Evolutionary conservation across 2,113 vertebrate genomes (phyloP).

Genomic region (Acrocephalus kingi): DNA sequence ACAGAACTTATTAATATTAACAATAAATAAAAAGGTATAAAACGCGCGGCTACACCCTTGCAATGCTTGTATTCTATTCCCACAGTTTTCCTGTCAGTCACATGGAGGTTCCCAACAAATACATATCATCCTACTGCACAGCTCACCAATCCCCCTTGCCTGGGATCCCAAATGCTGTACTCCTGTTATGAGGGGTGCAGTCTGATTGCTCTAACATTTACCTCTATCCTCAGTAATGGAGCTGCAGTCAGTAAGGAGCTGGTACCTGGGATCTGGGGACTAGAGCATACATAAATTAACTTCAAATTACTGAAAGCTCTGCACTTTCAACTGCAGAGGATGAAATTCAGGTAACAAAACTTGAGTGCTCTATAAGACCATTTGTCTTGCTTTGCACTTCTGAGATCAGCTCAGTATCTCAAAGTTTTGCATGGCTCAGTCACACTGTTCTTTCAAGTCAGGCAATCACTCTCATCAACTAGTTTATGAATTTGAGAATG

Average conservation of each 20-base stretch:
- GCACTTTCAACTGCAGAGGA: neutral
- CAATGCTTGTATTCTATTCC: neutral
- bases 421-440: neutral
- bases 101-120: neutral
- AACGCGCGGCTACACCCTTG: no score
- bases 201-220: neutral
- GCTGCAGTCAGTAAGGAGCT: neutral
- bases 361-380: rapidly evolving
- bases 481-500: neutral
- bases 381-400: neutral
- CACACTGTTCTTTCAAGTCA: neutral
- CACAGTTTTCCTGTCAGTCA: neutral
- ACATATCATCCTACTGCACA: neutral
- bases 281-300: neutral
- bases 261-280: neutral
- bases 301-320: neutral
- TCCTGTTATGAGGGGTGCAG: neutral
- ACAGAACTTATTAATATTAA: no score
- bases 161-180: neutral
- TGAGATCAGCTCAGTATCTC: neutral
- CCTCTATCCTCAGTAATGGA: neutral
- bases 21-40: no score
- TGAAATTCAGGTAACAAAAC: neutral
- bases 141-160: neutral
- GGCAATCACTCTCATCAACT: neutral